These are phyloP conservation scores for Thereva unica DNA, from an alignment of 2,888 invertebrate species.

Conservation along the genomic window DNA sequence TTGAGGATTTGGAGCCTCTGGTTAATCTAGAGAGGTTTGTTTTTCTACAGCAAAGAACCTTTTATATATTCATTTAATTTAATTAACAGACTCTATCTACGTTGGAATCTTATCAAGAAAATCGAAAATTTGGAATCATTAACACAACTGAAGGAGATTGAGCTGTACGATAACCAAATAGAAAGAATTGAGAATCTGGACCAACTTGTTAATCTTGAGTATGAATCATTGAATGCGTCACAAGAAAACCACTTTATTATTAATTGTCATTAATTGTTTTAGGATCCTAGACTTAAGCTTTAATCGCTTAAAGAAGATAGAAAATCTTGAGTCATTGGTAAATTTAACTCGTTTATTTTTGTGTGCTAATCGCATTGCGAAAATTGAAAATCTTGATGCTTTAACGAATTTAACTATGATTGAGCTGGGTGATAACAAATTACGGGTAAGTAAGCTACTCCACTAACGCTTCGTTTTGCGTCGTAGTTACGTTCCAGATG, in stretches of 20 bases:
- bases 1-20: conserved; percentile 82
- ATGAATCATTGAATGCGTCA: not conserved
- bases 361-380: conserved; percentile 84
- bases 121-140: conserved; percentile 86
- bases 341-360: conserved; percentile 84
- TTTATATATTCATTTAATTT: not conserved
- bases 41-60: not conserved
- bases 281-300: conserved; percentile 93
- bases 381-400: conserved; percentile 85
- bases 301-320: conserved; percentile 87
- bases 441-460: conserved; percentile 65
- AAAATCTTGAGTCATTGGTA: conserved; percentile 74
- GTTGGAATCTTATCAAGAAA: conserved; percentile 94
- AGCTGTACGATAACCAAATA: conserved; percentile 97
- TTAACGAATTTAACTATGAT: conserved; percentile 78
- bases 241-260: conserved; percentile 45
- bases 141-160: conserved; percentile 80
- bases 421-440: conserved; percentile 94
- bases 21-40: conserved; percentile 68
- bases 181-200: conserved; percentile 89
- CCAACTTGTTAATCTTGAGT: conserved; percentile 85
- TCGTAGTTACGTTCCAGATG: no score
- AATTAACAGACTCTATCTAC: conserved; percentile 69
- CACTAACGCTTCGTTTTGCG: not conserved
- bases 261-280: conserved; percentile 45